Percentiles rank a stretch among this genome's conserved stretches.
phyloP scores from a whole-genome alignment of 2,888 invertebrate species.

The Anticlea derivata region DNA sequence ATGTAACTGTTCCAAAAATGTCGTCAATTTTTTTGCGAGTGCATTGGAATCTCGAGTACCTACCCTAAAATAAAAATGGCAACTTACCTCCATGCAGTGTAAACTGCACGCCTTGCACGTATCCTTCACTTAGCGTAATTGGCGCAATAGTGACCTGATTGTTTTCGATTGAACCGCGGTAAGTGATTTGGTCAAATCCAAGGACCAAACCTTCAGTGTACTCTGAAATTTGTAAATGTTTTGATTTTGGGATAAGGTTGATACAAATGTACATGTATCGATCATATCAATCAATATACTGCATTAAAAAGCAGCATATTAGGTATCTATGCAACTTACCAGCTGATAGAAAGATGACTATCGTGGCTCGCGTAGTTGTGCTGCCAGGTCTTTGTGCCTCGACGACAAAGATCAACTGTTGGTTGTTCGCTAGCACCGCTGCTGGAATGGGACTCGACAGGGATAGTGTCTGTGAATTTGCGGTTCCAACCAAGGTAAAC shows the following conservation, averaged over 20 bases:
- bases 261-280: too few relatives aligned
- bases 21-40: conserved; percentile 12
- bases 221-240: conserved; percentile 21
- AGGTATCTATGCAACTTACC: conserved; percentile 30
- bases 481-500: conserved; percentile 28
- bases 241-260: too few relatives aligned
- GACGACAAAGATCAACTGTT: conserved; percentile 41
- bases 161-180: conserved; percentile 39
- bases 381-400: conserved; percentile 38
- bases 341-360: conserved; percentile 38
- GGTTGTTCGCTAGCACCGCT: conserved; percentile 39
- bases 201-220: conserved; percentile 20
- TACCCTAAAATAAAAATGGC: neutral
- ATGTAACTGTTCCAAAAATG: conserved; percentile 23
- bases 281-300: too few relatives aligned
- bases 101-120: conserved; percentile 36
- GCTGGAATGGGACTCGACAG: conserved; percentile 37
- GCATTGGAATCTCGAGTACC: too few relatives aligned
- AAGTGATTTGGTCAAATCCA: conserved; percentile 36
- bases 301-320: too few relatives aligned
- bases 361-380: conserved; percentile 34
- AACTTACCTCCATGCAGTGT: conserved; percentile 17
- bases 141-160: conserved; percentile 29
- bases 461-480: conserved; percentile 32
- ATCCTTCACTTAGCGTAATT: conserved; percentile 43